A percentile compares a stretch with the other conserved stretches of the same genome.
Conservation (phyloP, 2,113 vertebrate species). For the Thamnaconus septentrionalis region DNA sequence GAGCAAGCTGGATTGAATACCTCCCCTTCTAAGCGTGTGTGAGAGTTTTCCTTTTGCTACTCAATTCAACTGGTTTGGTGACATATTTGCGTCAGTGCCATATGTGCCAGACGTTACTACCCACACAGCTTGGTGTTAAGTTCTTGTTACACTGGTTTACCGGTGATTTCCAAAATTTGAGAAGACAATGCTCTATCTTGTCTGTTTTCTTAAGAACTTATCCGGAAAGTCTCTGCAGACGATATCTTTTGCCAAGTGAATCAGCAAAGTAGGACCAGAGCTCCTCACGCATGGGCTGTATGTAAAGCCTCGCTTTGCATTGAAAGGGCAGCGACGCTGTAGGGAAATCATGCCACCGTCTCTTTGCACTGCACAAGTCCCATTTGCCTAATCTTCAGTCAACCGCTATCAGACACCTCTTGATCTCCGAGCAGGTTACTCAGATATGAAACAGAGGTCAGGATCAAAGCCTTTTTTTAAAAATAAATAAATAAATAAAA, state of each 20-base stretch:
- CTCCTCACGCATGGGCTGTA: constrained; percentile 18
- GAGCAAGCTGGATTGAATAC: no score
- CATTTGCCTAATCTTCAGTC: constrained; percentile 69
- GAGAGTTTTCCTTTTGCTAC: constrained; percentile 16
- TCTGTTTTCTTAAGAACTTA: not conserved
- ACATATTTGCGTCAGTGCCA: constrained; percentile 29
- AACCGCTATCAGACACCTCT: constrained; percentile 42
- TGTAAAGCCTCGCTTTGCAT: constrained; percentile 45
- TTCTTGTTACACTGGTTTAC: constrained; percentile 53
- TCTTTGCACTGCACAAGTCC: constrained; percentile 34
- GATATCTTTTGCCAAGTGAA: not conserved
- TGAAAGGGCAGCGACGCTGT: constrained; percentile 32
- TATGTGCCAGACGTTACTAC: not conserved
- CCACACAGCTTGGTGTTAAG: not conserved
- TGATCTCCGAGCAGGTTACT: constrained; percentile 13
- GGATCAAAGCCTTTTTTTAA: not conserved
- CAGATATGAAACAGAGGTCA: not conserved
- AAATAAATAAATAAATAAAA: no score
- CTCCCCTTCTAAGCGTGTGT: not conserved
- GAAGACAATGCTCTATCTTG: not conserved
- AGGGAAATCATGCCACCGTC: constrained; percentile 60
- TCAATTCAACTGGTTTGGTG: constrained; percentile 60
- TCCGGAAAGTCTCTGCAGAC: not conserved
- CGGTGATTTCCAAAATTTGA: constrained; percentile 11
- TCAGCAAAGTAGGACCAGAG: not conserved